Evolutionary conservation across 2,797 vertebrate species (phyloP).

Genomic region (Sylvilagus floridanus): DNA sequence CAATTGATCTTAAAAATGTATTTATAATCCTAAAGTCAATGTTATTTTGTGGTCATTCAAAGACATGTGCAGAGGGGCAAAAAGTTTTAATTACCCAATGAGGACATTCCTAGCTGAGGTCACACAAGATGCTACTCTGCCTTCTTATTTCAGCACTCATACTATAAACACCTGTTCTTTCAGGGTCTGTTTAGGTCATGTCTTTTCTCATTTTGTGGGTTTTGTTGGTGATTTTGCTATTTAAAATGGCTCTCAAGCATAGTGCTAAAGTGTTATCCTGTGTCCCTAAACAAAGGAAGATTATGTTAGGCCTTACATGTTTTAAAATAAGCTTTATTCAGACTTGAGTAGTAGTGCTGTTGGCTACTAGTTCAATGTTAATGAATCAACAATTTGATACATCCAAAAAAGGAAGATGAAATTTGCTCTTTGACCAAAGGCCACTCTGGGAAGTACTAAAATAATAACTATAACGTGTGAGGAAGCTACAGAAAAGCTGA

Average conservation of each 20-base stretch:
- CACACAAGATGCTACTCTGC: neutral
- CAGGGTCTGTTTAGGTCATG: neutral
- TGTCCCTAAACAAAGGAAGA: neutral
- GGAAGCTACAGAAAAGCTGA: neutral
- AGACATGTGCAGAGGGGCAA: neutral
- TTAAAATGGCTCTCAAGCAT: neutral
- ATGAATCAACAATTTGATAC: neutral
- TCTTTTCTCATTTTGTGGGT: neutral
- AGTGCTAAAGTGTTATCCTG: neutral
- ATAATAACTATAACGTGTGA: neutral
- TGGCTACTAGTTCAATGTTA: neutral
- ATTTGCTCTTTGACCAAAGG: neutral
- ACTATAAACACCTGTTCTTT: neutral
- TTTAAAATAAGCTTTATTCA: neutral
- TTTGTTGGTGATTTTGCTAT: neutral
- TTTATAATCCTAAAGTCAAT: neutral
- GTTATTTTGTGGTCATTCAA: neutral
- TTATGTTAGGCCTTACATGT: neutral
- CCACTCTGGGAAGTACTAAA: neutral
- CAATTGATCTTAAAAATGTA: neutral
- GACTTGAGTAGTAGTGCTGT: neutral
- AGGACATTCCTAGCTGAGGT: neutral
- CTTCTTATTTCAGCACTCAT: neutral
- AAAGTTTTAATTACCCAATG: neutral
- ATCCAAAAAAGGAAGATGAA: neutral